These are phyloP conservation scores for Poliocrania exsul DNA, from an alignment of 2,797 vertebrate genomes.

Conservation along the genomic window DNA sequence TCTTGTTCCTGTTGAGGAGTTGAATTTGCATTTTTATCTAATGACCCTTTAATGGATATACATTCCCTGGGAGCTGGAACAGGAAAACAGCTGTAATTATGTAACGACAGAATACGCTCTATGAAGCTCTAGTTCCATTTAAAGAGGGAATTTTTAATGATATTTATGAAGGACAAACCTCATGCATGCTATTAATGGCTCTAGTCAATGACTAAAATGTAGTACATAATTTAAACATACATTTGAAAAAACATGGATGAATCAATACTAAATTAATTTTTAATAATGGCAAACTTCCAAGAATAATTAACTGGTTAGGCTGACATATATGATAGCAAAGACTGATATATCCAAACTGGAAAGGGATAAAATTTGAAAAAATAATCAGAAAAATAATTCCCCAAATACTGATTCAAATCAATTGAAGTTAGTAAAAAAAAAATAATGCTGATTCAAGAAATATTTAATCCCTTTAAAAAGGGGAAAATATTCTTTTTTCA, in stretches of 20 bases:
- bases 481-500: not conserved
- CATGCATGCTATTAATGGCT: not conserved
- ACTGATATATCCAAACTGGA: not conserved
- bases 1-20: not conserved
- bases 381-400: not conserved
- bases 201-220: not conserved
- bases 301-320: not conserved
- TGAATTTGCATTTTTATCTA: not conserved
- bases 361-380: not conserved
- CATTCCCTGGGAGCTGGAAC: not conserved
- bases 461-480: not conserved
- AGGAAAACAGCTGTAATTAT: not conserved
- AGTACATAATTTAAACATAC: not conserved
- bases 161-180: constrained; percentile 17
- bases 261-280: constrained; percentile 14
- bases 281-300: constrained; percentile 8
- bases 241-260: not conserved
- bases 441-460: not conserved
- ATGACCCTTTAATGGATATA: constrained; percentile 9
- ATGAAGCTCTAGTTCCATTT: not conserved
- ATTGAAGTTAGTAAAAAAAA: not conserved
- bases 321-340: not conserved
- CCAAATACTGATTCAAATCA: not conserved
- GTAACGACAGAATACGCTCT: not conserved
- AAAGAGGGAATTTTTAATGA: constrained; percentile 21